These are phyloP conservation scores for Himalopsyche phryganea DNA, from an alignment of 1,140 invertebrate genomes.

Conservation along the genomic window DNA sequence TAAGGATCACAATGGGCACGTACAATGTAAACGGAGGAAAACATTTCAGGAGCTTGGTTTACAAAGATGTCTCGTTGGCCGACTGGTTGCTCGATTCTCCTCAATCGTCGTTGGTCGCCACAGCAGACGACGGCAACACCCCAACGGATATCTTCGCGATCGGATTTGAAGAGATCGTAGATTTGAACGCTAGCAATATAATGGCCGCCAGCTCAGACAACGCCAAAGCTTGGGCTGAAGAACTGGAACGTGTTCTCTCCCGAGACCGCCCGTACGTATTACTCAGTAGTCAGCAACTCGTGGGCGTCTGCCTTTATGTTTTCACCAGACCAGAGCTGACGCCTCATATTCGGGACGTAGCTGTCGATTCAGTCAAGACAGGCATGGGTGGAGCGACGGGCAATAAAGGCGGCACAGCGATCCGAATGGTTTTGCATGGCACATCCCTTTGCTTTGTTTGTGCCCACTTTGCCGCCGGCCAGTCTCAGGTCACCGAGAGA, in stretches of 20 bases:
- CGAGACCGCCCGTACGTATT: slow-evolving; percentile 86
- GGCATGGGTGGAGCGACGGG: slow-evolving; percentile 93
- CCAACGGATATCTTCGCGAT: slow-evolving; percentile 93
- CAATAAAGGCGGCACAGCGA: slow-evolving; percentile 96
- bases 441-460: slow-evolving; percentile 97
- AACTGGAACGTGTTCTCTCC: slow-evolving; percentile 89
- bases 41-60: slow-evolving; percentile 94
- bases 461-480: slow-evolving; percentile 98
- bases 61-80: slow-evolving; percentile 87
- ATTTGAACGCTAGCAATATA: slow-evolving; percentile 97
- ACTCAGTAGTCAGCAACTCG: slow-evolving; percentile 92
- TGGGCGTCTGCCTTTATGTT: slow-evolving; percentile 96
- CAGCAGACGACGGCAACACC: slow-evolving; percentile 54
- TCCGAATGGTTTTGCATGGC: slow-evolving; percentile 86
- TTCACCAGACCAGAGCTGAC: slow-evolving; percentile 88
- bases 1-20: slow-evolving; percentile 87
- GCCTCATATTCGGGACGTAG: slow-evolving; percentile 86
- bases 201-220: slow-evolving; percentile 96
- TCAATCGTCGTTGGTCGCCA: slow-evolving; percentile 55
- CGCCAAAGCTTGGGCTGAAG: slow-evolving; percentile 92
- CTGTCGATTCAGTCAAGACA: slow-evolving; percentile 94
- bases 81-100: slow-evolving; percentile 91
- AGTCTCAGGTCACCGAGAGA: slow-evolving; percentile 90
- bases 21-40: slow-evolving; percentile 99
- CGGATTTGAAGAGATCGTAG: slow-evolving; percentile 99